Evolutionary conservation across 2,888 invertebrate species (phyloP).

Genomic region (Gibbula magus): DNA sequence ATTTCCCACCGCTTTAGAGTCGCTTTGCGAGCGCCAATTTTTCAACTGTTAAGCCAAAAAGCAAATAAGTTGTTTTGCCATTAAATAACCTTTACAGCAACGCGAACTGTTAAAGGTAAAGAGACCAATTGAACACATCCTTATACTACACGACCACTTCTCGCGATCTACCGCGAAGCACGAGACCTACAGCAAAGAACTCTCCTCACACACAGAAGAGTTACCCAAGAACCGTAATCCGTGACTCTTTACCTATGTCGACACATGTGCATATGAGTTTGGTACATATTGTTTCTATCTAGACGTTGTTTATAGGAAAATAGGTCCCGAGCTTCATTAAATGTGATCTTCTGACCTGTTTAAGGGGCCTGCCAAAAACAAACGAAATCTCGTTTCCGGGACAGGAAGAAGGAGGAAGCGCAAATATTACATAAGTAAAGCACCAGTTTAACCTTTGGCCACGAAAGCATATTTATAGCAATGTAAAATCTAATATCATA

Average conservation of each 20-base stretch:
- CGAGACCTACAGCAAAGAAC: not conserved
- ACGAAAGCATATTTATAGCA: not conserved
- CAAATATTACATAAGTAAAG: not conserved
- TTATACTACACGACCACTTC: not conserved
- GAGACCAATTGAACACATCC: not conserved
- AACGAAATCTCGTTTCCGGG: not conserved
- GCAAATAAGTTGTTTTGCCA: conserved; percentile 8
- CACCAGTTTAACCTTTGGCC: not conserved
- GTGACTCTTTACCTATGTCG: not conserved
- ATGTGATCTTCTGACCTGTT: not conserved
- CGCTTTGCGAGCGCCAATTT: not conserved
- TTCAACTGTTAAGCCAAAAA: not conserved
- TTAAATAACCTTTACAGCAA: conserved; percentile 8
- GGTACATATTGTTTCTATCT: not conserved
- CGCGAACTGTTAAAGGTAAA: not conserved
- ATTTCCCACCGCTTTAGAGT: not conserved
- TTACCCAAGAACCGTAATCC: not conserved
- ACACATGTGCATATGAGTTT: not conserved
- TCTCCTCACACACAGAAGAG: not conserved
- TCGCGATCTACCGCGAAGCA: not conserved
- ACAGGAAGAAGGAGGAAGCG: not conserved
- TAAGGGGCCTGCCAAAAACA: not conserved
- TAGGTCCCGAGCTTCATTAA: not conserved
- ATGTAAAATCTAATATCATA: not conserved
- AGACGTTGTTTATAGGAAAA: not conserved